A percentile compares a stretch with the other conserved stretches of the same genome.
Evolutionary conservation across 2,888 invertebrate genomes (phyloP).

Genomic region (Drosophila setosimentum): DNA sequence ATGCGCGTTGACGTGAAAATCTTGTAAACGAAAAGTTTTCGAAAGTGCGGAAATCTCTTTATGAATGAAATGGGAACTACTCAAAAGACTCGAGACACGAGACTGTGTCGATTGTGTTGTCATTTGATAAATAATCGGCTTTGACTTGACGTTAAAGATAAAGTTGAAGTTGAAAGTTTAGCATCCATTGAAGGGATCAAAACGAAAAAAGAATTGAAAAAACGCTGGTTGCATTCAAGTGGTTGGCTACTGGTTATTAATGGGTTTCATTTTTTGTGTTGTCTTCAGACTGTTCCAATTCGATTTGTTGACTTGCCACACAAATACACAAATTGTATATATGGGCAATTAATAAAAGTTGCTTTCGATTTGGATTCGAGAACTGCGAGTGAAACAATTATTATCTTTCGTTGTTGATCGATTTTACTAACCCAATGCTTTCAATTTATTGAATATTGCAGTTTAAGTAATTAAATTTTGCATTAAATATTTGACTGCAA

Average conservation of each 20-base stretch:
- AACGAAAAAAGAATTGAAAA: background rate
- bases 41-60: slow-evolving; percentile 66
- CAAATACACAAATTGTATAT: background rate
- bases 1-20: slow-evolving; percentile 34
- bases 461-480: background rate
- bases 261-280: slow-evolving; percentile 7
- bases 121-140: slow-evolving; percentile 66
- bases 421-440: background rate
- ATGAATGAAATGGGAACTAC: slow-evolving; percentile 67
- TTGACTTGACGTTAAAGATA: slow-evolving; percentile 27
- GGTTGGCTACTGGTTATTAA: slow-evolving; percentile 31
- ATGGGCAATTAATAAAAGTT: background rate
- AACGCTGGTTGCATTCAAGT: slow-evolving; percentile 24
- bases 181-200: slow-evolving; percentile 13
- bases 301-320: background rate
- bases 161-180: slow-evolving; percentile 37
- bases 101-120: slow-evolving; percentile 58
- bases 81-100: slow-evolving; percentile 9
- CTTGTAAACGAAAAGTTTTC: slow-evolving; percentile 36
- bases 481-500: background rate
- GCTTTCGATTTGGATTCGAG: background rate
- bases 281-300: slow-evolving; percentile 6
- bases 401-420: background rate
- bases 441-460: background rate
- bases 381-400: background rate